Evolutionary conservation across 1,140 invertebrate genomes (phyloP), one percentile per base, ranked within the genome.

Genomic region (Glomeris maerens): DNA sequence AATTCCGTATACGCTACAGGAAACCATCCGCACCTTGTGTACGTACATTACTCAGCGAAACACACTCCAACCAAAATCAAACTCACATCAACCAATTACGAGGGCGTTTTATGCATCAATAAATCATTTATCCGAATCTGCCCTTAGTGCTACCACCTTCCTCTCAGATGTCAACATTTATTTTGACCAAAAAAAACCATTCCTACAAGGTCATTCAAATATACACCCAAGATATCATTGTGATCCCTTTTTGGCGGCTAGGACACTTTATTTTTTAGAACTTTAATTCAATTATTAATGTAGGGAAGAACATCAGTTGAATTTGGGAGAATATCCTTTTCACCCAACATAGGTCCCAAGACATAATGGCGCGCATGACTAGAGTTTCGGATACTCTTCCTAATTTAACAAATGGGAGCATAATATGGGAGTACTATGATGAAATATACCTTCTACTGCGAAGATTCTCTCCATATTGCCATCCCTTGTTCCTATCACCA

Each of bases 381-480:
- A n/a, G n/a, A n/a, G n/a, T n/a, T n/a, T n/a, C n/a, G n/a, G n/a
- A n/a, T n/a, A n/a, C n/a, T n/a, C n/a, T n/a, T n/a, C n/a, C n/a
- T n/a, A n/a, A n/a, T n/a, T n/a, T n/a, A n/a, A n/a, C n/a, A n/a
- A n/a, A n/a, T n/a, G n/a, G n/a, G n/a, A n/a, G n/a, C n/a, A n/a
- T n/a, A n/a, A n/a, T n/a, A n/a, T n/a, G 31, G 10, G 17, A 36
- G 17, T 13, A 17, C 31, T 17, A 36, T 10, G 31, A 36, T 36
- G 17, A 22, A 25, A 40, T 29, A 14, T 54, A 64, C 64, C 59
- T 77, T 62, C 89, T 84, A 22, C 84, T 91, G 14, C 87, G 73
- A 52, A 88, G 66, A 67, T 94, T 93, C 64, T 93, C 87, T 22
- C 89, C 89, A 62, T 90, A 94, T 64, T 94, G 89, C 89, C 89